A percentile compares a stretch with the other conserved stretches of the same genome.
phyloP scores from a whole-genome alignment of 2,113 vertebrate genomes.

The Machaerirhynchus nigripectus region DNA sequence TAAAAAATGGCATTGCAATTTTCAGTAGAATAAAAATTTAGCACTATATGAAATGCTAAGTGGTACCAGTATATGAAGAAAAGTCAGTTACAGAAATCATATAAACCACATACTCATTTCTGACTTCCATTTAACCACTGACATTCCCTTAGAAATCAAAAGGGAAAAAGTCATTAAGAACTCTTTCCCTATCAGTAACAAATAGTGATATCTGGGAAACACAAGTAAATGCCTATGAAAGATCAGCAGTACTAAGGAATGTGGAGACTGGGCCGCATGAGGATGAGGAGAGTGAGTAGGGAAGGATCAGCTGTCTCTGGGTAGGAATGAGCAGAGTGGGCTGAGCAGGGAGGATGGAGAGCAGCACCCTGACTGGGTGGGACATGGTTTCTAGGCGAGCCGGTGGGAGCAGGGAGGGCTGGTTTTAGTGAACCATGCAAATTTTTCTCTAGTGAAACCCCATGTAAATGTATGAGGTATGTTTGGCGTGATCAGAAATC shows the following conservation, averaged over 20 bases:
- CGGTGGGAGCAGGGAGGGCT: not conserved
- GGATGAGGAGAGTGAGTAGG: too few species aligned
- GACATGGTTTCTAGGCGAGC: not conserved
- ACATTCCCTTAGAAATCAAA: not conserved
- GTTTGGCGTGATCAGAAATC: not conserved
- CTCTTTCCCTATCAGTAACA: not conserved
- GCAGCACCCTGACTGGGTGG: not conserved
- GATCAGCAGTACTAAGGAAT: not conserved
- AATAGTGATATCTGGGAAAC: not conserved
- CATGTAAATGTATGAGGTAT: not conserved
- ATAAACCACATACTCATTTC: not conserved
- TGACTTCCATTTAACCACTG: not conserved
- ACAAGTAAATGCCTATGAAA: not conserved
- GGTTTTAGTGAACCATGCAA: not conserved
- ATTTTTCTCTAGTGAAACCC: not conserved
- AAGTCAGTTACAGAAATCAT: not conserved
- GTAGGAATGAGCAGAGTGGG: not conserved
- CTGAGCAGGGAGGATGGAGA: not conserved
- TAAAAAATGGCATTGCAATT: not conserved
- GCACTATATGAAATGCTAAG: not conserved
- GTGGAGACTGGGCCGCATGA: not conserved
- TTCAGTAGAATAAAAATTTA: not conserved
- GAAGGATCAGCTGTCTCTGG: not conserved
- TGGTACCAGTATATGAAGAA: not conserved
- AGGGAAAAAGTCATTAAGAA: not conserved